Evolutionary conservation across 2,888 invertebrate genomes (phyloP).

Genomic region (Machimus atricapillus): DNA sequence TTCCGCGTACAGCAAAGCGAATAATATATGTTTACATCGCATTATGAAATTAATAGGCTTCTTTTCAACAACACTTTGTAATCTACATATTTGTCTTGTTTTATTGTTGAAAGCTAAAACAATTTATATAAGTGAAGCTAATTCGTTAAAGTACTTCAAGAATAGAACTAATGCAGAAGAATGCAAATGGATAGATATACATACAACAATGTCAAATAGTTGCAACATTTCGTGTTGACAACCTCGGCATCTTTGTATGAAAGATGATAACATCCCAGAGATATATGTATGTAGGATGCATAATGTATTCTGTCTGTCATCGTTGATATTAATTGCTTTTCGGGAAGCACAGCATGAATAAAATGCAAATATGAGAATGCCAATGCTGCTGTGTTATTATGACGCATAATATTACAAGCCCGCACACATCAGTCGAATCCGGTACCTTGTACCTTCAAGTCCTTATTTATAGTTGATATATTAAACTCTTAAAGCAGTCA

Average conservation of each 20-base stretch:
- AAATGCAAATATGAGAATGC: conserved; percentile 30
- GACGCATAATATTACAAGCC: neutral
- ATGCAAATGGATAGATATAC: neutral
- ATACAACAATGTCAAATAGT: conserved; percentile 25
- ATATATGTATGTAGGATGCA: conserved; percentile 25
- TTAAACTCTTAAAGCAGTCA: conserved; percentile 37
- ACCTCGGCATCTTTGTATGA: conserved; percentile 8
- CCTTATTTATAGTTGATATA: conserved; percentile 10
- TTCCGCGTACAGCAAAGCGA: no score
- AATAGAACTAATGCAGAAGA: neutral
- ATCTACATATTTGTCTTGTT: no score
- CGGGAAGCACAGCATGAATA: conserved; percentile 21
- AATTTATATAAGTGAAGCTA: neutral
- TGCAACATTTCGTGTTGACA: conserved; percentile 33
- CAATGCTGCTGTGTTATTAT: neutral
- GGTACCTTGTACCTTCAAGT: neutral
- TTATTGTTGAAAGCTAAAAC: neutral
- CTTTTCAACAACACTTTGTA: no score
- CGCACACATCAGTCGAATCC: neutral
- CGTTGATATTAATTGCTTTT: conserved; percentile 31
- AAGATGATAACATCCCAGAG: conserved; percentile 15
- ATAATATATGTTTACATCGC: no score
- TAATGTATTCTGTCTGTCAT: conserved; percentile 36
- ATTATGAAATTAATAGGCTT: no score
- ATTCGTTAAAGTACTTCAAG: neutral